Percentiles rank a stretch among this genome's conserved stretches.
Evolutionary conservation across 2,888 invertebrate species (phyloP).

Genomic region (Noctuana brunneofusca): DNA sequence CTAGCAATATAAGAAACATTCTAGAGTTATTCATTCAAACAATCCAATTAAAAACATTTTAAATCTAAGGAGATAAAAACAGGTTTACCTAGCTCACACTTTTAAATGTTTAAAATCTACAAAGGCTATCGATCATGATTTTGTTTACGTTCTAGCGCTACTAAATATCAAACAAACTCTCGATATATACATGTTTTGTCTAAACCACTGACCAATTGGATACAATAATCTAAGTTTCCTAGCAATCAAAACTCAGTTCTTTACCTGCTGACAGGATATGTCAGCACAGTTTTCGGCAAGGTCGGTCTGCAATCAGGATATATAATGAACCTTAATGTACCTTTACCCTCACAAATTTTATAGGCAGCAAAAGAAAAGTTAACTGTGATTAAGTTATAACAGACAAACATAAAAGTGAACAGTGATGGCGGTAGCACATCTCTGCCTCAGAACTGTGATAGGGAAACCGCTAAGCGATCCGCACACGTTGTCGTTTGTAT

Average conservation of each 20-base stretch:
- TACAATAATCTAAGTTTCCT: conserved; percentile 56
- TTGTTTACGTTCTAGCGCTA: conserved; percentile 44
- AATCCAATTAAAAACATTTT: conserved; percentile 28
- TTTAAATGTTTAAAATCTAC: conserved; percentile 42
- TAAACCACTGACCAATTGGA: conserved; percentile 43
- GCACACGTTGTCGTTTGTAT: too few species aligned
- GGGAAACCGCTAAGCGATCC: too few species aligned
- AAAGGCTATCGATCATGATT: conserved; percentile 40
- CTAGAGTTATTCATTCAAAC: conserved; percentile 35
- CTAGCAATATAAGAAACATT: conserved; percentile 43
- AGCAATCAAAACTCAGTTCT: conserved; percentile 66
- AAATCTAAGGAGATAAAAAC: conserved; percentile 40
- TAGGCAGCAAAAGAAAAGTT: conserved; percentile 41
- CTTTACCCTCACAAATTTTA: conserved; percentile 46
- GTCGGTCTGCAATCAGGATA: conserved; percentile 80
- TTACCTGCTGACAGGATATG: conserved; percentile 83
- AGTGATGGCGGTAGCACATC: too few species aligned
- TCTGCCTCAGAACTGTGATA: too few species aligned
- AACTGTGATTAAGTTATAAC: conserved; percentile 41
- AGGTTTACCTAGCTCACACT: conserved; percentile 52
- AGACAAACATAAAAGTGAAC: conserved; percentile 37
- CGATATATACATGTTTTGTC: conserved; percentile 37
- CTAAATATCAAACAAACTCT: conserved; percentile 39
- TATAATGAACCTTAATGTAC: conserved; percentile 53
- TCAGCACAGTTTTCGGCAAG: conserved; percentile 82